A percentile compares a stretch with the other conserved stretches of the same genome.
Evolutionary conservation across 2,797 vertebrate genomes (phyloP).

Genomic region (Lithobates sylvaticus): DNA sequence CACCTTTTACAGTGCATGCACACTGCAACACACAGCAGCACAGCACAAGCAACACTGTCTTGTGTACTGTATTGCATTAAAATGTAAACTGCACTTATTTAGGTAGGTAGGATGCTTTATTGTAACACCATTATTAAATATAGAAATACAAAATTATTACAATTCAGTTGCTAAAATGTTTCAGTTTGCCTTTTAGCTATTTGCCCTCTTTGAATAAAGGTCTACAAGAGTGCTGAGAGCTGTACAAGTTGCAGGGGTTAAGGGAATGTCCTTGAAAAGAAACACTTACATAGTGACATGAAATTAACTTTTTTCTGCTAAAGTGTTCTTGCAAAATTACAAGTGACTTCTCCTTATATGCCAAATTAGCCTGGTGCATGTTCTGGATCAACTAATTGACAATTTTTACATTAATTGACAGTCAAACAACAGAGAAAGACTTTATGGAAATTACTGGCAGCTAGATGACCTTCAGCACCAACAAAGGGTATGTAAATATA

Average conservation of each 20-base stretch:
- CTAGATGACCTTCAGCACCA: slow-evolving; percentile 46
- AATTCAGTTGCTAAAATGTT: background rate
- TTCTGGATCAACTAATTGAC: slow-evolving; percentile 51
- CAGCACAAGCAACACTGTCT: too few relatives aligned
- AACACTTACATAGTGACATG: background rate
- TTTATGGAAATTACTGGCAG: slow-evolving; percentile 51
- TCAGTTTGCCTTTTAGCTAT: background rate
- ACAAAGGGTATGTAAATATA: slow-evolving; percentile 45
- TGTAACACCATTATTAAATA: too few relatives aligned
- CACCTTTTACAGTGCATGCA: too few relatives aligned
- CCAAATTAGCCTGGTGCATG: slow-evolving; percentile 47
- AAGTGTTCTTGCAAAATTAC: slow-evolving; percentile 33
- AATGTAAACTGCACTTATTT: too few relatives aligned
- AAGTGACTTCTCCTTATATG: slow-evolving; percentile 44
- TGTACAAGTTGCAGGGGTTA: background rate
- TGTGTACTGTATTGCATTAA: too few relatives aligned
- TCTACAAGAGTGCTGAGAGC: background rate
- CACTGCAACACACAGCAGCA: too few relatives aligned
- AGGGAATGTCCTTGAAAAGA: slow-evolving; percentile 19
- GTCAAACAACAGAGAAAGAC: slow-evolving; percentile 38
- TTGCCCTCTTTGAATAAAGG: background rate
- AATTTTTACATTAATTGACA: slow-evolving; percentile 56
- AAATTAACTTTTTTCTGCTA: slow-evolving; percentile 24
- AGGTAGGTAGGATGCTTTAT: too few relatives aligned
- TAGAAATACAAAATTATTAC: too few relatives aligned